Evolutionary conservation across 2,113 vertebrate species (phyloP), one percentile per base, ranked within the genome.

Genomic region (Hyperopisus bebe): DNA sequence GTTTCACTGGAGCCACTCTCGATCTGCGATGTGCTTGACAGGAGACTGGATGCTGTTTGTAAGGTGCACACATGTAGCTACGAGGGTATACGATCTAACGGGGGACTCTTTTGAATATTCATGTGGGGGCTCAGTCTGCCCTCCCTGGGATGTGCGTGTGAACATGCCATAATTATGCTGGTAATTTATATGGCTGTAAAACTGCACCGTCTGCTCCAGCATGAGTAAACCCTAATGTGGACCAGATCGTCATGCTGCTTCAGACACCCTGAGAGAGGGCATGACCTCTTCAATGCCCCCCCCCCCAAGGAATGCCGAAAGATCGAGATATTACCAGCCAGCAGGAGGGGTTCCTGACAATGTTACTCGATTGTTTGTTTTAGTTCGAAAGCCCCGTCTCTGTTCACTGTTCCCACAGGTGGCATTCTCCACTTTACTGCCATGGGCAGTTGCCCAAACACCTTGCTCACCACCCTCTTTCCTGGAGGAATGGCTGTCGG

Each of bases 171-270:
- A 95, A 94, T 95, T 94, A 95, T 87, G 89, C 89, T 90, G 93
- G 92, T 95, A 93, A 94, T 96, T 95, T 95, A 95, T 95, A 92
- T 92, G 91, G 91, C 93, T 93, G 94, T 95, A 95, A 95, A 96
- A 94, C 91, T 93, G 90, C 35, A 92, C 94, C 94, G 94, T 93
- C 95, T 96, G 95, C 90, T 92, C 91, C 92, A 83, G 74, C 91
- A 92, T 90, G 93, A 95, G 91, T 92, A 48, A 7, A 91, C 89
- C 91, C 92, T 94, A 92, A 92, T 92, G 90, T 89, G 88, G 94
- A 95, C 93, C 95, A 96, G 95, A 93, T 93, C 90, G 42, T n/a
- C 58, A 27, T n/a, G 55, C 55, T 39, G 24, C 24, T 70, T 42
- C 58, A 50, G 62, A 48, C 62, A 24, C 66, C 27, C 88, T 19